Conservation (phyloP, 2,888 invertebrate genomes). For the Chymomyza fuscimana region DNA sequence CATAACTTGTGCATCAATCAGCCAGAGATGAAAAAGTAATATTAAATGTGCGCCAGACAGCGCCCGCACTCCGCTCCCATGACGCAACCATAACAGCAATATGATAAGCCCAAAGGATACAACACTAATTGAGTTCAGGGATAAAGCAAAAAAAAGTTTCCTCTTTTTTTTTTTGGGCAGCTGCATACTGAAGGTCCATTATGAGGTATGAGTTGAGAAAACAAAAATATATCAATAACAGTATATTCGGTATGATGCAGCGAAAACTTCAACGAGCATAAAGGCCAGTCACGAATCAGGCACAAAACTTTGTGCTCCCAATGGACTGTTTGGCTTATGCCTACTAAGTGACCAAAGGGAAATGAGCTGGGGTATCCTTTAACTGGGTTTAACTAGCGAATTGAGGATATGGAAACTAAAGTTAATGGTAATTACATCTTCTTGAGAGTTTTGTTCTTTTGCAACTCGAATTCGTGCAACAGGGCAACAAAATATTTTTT, state of each 20-base stretch:
- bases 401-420: no score
- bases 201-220: background rate
- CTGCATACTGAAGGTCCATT: background rate
- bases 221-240: background rate
- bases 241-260: background rate
- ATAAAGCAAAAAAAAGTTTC: constrained; percentile 2
- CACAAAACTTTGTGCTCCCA: background rate
- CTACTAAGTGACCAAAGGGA: background rate
- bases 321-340: background rate
- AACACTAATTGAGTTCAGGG: constrained; percentile 50
- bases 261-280: background rate
- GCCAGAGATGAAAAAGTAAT: constrained; percentile 48
- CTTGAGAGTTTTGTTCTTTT: no score
- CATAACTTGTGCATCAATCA: constrained; percentile 57
- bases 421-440: no score
- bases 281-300: background rate
- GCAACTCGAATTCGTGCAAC: no score
- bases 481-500: no score
- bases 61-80: background rate
- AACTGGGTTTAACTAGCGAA: background rate
- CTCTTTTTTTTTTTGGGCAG: background rate
- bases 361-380: background rate
- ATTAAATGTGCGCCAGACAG: constrained; percentile 39
- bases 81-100: background rate
- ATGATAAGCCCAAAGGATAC: constrained; percentile 48